These are phyloP conservation scores for Lasaia peninsularis DNA, from an alignment of 1,140 invertebrate species.

Conservation along the genomic window DNA sequence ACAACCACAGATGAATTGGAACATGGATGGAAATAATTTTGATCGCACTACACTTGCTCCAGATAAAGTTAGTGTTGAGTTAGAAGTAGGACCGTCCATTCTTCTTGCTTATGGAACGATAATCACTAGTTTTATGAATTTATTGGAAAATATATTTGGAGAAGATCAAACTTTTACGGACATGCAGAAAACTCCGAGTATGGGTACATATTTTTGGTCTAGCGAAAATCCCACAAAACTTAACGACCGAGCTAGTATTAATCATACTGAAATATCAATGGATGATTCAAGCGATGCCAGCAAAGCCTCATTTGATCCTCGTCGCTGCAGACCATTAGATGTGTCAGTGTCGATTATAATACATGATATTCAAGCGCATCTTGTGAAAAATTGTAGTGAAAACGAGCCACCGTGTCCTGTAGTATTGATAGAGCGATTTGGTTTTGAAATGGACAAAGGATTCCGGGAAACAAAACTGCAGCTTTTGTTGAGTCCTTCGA, in stretches of 20 bases:
- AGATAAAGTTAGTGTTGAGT: slow-evolving; percentile 92
- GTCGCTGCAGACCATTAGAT: slow-evolving; percentile 91
- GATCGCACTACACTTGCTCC: slow-evolving; percentile 90
- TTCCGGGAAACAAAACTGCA: slow-evolving; percentile 95
- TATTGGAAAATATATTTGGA: slow-evolving; percentile 98
- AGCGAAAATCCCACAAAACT: slow-evolving; percentile 70
- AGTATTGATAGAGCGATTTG: slow-evolving; percentile 92
- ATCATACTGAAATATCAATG: slow-evolving; percentile 78
- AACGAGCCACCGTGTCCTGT: slow-evolving; percentile 94
- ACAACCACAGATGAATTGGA: slow-evolving; percentile 83
- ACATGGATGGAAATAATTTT: slow-evolving; percentile 84
- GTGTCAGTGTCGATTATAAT: slow-evolving; percentile 96
- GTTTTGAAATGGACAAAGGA: slow-evolving; percentile 97
- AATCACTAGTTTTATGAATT: slow-evolving; percentile 90
- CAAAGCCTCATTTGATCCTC: slow-evolving; percentile 86
- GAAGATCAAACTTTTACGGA: slow-evolving; percentile 96
- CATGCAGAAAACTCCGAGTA: slow-evolving; percentile 84
- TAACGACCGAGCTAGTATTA: slow-evolving; percentile 72
- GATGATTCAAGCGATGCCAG: slow-evolving; percentile 75
- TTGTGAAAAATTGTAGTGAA: slow-evolving; percentile 92
- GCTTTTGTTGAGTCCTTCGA: slow-evolving; percentile 92
- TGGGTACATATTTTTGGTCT: slow-evolving; percentile 72
- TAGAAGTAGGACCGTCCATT: slow-evolving; percentile 95
- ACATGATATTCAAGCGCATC: slow-evolving; percentile 96
- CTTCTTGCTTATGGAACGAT: slow-evolving; percentile 93